These are phyloP conservation scores for Lytechinus pictus DNA, from an alignment of 35 echinoderm and acorn worm genomes.

Conservation along the genomic window DNA sequence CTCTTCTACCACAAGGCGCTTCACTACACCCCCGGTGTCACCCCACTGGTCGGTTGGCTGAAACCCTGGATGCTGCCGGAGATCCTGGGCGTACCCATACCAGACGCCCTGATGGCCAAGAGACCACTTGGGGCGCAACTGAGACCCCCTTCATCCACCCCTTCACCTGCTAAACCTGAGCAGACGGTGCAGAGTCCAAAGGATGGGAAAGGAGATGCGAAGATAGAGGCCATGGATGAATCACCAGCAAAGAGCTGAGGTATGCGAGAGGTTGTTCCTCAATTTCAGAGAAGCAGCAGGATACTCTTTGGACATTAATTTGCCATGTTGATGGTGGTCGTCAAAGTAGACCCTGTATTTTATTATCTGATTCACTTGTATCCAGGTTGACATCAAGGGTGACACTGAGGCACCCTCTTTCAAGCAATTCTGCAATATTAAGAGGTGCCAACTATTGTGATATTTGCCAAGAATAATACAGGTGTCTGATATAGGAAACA, in stretches of 20 bases:
- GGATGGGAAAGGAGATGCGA: background rate
- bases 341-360: too few relatives aligned
- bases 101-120: conserved; percentile 63
- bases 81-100: conserved; percentile 82
- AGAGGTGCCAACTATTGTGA: too few relatives aligned
- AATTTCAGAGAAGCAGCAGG: too few relatives aligned
- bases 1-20: conserved; percentile 96
- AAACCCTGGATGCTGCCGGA: conserved; percentile 97
- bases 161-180: background rate
- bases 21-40: conserved; percentile 86
- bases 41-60: conserved; percentile 88
- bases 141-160: conserved; percentile 64
- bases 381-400: too few relatives aligned
- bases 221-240: background rate
- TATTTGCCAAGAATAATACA: too few relatives aligned
- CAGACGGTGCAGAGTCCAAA: background rate
- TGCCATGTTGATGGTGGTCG: too few relatives aligned
- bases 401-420: too few relatives aligned
- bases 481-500: too few relatives aligned
- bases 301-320: too few relatives aligned
- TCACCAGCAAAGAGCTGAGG: background rate
- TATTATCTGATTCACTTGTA: too few relatives aligned
- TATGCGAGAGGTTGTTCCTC: too few relatives aligned
- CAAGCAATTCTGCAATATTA: too few relatives aligned
- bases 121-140: conserved; percentile 73